Evolutionary conservation across 2,113 vertebrate genomes (phyloP), one percentile per base, ranked within the genome.

Genomic region (Bos indicus): DNA sequence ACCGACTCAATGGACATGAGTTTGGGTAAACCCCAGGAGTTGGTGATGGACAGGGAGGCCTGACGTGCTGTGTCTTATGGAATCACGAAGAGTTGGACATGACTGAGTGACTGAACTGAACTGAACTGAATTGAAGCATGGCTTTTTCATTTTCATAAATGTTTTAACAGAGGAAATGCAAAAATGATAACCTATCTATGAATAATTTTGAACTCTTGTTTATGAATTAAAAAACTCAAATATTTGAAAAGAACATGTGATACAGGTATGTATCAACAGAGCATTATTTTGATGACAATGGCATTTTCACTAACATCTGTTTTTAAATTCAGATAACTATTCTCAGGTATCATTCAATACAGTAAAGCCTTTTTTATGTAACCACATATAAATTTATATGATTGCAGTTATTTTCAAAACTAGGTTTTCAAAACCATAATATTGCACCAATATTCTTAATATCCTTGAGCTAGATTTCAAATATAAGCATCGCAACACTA

Each of bases 241-340:
- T 13, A 95, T 80, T 94, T 74, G 56, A 57, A 91, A 95, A 89
- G 11, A 92, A 2, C 1, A 17, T 56, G 2, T 54, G 17, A 25
- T 83, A 87, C 46, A 87, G n/a, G 59, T 60, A 84, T 52, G 78
- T 85, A 46, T 64, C 74, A 62, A 86, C 17, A 59, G 57, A 91
- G 5, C 19, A 60, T 80, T 88, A 6, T 85, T 84, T 93, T 93
- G 4, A 77, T 48, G 51, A 54, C 9, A 43, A 59, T 28, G 51
- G 21, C 59, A 60, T 92, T 97, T 97, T 94, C 46, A 88, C 5
- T 81, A 91, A 91, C 46, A 89, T 91, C 15, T 92, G 28, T 87
- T 94, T 82, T 60, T 77, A 95, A 95, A 91, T 89, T 91, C 56
- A 90, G 33, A 51, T 84, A 81, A 60, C 60, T 91, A 85, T 67